Conservation (phyloP, 37 sponge, comb jelly and placozoan genomes). For the Spongia lamella region DNA sequence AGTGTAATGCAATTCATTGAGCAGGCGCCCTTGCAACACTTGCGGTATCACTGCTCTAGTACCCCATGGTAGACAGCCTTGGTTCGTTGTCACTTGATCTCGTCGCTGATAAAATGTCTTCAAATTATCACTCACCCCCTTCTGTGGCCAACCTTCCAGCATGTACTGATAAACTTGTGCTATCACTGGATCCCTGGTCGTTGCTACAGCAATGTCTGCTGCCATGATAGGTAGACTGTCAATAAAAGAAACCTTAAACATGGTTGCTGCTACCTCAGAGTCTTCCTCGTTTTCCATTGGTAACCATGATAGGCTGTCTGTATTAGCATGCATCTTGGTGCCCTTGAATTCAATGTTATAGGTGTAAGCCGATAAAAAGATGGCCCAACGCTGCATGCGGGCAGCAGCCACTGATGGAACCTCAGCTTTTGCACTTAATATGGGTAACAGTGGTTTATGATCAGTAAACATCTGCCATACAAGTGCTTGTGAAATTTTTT, state of each 20-base stretch:
- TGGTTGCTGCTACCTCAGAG: background rate
- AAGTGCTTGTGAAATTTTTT: no score
- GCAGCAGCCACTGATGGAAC: no score
- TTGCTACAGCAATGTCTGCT: background rate
- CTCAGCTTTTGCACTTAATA: no score
- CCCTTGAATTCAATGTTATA: slow-evolving; percentile 2
- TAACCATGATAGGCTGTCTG: background rate
- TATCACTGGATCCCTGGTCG: background rate
- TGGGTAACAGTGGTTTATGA: no score
- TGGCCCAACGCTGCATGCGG: no score
- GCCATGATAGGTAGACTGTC: background rate
- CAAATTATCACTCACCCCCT: background rate
- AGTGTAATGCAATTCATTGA: background rate
- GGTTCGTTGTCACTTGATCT: background rate
- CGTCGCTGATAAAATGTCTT: background rate
- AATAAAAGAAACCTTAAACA: background rate
- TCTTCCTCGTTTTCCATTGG: background rate
- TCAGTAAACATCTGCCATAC: no score
- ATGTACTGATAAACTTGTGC: no score
- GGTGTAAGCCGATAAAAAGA: no score
- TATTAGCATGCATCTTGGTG: background rate
- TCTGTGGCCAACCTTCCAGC: background rate
- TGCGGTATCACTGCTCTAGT: background rate
- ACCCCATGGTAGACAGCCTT: background rate
- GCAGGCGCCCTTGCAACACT: background rate